These are phyloP conservation scores for Bombylius discolor DNA, from an alignment of 2,888 invertebrate genomes.

Conservation along the genomic window DNA sequence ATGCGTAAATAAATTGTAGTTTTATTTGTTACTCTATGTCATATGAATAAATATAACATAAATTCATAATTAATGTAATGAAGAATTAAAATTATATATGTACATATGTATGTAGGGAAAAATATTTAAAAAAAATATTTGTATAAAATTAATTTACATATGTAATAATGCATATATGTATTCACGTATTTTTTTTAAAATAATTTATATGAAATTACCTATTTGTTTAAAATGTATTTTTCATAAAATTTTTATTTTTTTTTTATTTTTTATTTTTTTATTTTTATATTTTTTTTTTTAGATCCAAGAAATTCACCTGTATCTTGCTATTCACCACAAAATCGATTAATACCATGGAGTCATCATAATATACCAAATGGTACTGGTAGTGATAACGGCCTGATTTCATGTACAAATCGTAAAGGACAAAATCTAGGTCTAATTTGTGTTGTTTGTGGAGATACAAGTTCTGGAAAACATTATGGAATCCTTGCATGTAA, in stretches of 20 bases:
- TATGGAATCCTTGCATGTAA: slow-evolving; percentile 98
- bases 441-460: slow-evolving; percentile 92
- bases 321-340: slow-evolving; percentile 30
- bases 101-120: no score
- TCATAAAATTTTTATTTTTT: neutral
- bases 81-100: no score
- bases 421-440: slow-evolving; percentile 57
- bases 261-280: neutral
- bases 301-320: slow-evolving; percentile 29
- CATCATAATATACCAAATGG: slow-evolving; percentile 20
- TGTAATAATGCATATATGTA: no score
- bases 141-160: no score
- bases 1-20: slow-evolving; percentile 33
- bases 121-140: no score
- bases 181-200: no score
- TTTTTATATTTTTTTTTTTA: slow-evolving; percentile 19
- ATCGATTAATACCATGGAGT: slow-evolving; percentile 31
- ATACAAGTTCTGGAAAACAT: slow-evolving; percentile 93
- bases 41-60: neutral
- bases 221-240: neutral
- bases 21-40: slow-evolving; percentile 11
- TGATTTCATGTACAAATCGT: slow-evolving; percentile 20
- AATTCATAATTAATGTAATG: no score
- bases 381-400: neutral
- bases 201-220: no score